Evolutionary conservation across 2,797 vertebrate genomes (phyloP).

Genomic region (Todus mexicanus): DNA sequence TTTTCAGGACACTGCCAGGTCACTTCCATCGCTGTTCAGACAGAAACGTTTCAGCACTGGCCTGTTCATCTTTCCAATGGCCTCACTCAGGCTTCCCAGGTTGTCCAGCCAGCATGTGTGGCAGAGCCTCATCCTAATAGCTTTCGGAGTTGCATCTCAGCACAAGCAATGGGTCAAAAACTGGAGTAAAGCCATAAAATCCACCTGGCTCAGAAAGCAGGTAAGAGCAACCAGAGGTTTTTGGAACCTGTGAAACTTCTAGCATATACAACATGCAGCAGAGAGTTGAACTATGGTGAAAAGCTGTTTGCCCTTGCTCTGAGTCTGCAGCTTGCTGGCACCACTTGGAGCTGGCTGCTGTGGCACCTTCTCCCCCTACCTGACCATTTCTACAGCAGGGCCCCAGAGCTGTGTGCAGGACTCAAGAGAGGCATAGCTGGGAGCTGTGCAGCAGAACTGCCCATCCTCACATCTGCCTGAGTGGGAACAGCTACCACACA

Average conservation of each 20-base stretch:
- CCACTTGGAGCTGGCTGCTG: not conserved
- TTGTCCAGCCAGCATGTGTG: rapidly evolving
- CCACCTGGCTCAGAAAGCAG: not conserved
- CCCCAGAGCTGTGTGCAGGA: not conserved
- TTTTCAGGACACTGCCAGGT: not conserved
- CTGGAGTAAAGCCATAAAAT: not conserved
- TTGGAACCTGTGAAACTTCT: not conserved
- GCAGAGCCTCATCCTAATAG: not conserved
- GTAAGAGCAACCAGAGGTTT: not conserved
- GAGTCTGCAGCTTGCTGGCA: not conserved
- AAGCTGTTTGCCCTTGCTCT: not conserved
- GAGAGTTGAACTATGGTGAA: not conserved
- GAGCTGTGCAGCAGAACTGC: not conserved
- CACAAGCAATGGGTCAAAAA: not conserved
- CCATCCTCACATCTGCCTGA: rapidly evolving
- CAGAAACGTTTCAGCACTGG: not conserved
- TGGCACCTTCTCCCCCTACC: too few relatives aligned
- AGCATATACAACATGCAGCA: not conserved
- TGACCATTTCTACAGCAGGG: rapidly evolving
- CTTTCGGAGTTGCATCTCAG: not conserved
- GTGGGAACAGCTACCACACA: not conserved
- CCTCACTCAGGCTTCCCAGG: not conserved
- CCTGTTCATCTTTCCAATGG: rapidly evolving
- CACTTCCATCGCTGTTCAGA: not conserved
- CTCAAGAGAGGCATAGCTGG: rapidly evolving